Percentiles rank a stretch among this genome's conserved stretches.
Conservation (phyloP, 2,113 vertebrate species). For the Symphodus melops region DNA sequence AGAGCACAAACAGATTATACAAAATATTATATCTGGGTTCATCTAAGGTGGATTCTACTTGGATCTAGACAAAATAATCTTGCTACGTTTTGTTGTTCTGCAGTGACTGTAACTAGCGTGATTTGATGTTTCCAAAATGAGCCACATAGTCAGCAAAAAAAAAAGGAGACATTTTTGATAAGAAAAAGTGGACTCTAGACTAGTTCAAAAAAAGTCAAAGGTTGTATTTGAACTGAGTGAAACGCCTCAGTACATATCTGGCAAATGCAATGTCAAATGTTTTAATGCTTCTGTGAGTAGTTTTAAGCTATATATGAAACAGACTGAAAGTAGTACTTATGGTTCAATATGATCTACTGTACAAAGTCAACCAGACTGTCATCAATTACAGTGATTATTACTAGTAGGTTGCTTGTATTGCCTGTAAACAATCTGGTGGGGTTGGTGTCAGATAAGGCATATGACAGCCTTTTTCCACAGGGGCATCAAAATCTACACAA, state of each 20-base stretch:
- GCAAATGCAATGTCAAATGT: too few relatives aligned
- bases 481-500: too few relatives aligned
- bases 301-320: neutral
- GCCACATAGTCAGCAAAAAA: slow-evolving; percentile 25
- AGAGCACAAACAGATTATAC: slow-evolving; percentile 29
- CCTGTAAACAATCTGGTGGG: too few relatives aligned
- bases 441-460: too few relatives aligned
- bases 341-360: neutral
- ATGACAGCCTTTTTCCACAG: too few relatives aligned
- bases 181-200: neutral
- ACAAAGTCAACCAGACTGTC: neutral
- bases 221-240: neutral
- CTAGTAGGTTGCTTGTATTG: neutral
- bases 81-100: slow-evolving; percentile 7
- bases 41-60: slow-evolving; percentile 16
- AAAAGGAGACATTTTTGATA: neutral
- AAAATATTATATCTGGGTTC: slow-evolving; percentile 15
- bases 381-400: neutral
- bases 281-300: too few relatives aligned
- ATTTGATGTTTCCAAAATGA: slow-evolving; percentile 17
- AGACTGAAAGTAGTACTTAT: neutral
- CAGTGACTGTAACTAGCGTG: neutral
- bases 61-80: slow-evolving; percentile 26
- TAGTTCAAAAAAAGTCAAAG: neutral
- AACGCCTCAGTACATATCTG: too few relatives aligned